phyloP scores from a whole-genome alignment of 2,888 invertebrate genomes.

The Morpho achilles region DNA sequence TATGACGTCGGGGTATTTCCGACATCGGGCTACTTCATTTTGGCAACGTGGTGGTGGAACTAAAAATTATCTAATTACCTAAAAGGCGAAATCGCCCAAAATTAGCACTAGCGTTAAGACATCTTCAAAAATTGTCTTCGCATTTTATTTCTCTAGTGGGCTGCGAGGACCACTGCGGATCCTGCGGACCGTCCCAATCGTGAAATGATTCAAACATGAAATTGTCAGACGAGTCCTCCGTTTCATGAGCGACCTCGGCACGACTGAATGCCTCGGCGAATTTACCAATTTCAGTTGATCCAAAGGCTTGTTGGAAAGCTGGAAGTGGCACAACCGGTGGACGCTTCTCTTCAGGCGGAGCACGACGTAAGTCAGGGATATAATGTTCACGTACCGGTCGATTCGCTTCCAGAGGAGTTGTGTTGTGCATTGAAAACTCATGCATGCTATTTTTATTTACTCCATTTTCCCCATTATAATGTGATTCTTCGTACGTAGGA shows the following conservation, averaged over 20 bases:
- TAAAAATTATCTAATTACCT: conserved; percentile 71
- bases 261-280: conserved; percentile 86
- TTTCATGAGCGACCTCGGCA: conserved; percentile 71
- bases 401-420: conserved; percentile 36
- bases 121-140: conserved; percentile 64
- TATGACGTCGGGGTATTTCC: conserved; percentile 58
- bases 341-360: conserved; percentile 57
- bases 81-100: conserved; percentile 57
- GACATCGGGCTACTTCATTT: conserved; percentile 56
- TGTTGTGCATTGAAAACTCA: conserved; percentile 40
- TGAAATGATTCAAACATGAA: conserved; percentile 62
- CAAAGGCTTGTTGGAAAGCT: conserved; percentile 91
- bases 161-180: conserved; percentile 62
- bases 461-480: conserved; percentile 45
- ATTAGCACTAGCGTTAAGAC: conserved; percentile 55
- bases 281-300: conserved; percentile 91
- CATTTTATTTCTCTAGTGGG: conserved; percentile 68
- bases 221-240: conserved; percentile 57
- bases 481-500: conserved; percentile 54
- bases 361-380: conserved; percentile 41
- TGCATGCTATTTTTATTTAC: conserved; percentile 40
- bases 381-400: conserved; percentile 42
- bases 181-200: conserved; percentile 64
- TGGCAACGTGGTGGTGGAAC: conserved; percentile 78
- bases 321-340: conserved; percentile 82